Evolutionary conservation across 2,797 vertebrate species (phyloP), one percentile per base, ranked within the genome.

Genomic region (Gallinago solitaria): DNA sequence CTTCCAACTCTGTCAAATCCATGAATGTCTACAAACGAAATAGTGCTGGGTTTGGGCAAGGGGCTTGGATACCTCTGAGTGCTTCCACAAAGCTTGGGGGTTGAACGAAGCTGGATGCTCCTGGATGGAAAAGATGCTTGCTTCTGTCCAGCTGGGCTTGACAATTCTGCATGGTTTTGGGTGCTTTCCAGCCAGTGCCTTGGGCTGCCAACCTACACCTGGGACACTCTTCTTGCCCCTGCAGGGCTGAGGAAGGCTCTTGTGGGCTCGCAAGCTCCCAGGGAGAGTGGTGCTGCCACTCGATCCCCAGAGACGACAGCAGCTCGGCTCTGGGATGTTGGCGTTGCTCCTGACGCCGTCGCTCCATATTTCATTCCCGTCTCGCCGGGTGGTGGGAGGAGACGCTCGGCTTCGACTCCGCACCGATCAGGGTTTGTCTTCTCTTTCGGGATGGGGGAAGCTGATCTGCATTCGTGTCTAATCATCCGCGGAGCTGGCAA

Each of bases 371-470:
- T 94, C 87, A 74, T 12, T 77, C 64, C 89, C 60, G 86, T 94
- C 90, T 94, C 10, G 83, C 88, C 41, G 48, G 73, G 28, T 65
- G 81, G 95, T 93, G 93, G 89, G 95, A 95, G 85, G 93, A 87
- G 91, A 70, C 4, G 33, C 82, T 94, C 11, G 5, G 87, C 87
- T 90, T 67, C 9, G 27, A 78, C 70, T 87, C 81, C 0, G 24
- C 2, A 4, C 41, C 0, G 41, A 69, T 92, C 15, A 14, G 93
- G 60, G 47, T 70, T 70, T 33, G 59, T 51, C 76, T 84, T 83
- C 41, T 35, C 73, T 88, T 92, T 94, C 1, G 7, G 56, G 63
- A 33, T 83, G 63, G 68, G 68, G 86, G 63, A 57, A 85, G 77
- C 82, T 64, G 60, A 78, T 79, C 81, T 65, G 70, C 61, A 43